Evolutionary conservation across 2,113 vertebrate species (phyloP).

Genomic region (Numida meleagris): DNA sequence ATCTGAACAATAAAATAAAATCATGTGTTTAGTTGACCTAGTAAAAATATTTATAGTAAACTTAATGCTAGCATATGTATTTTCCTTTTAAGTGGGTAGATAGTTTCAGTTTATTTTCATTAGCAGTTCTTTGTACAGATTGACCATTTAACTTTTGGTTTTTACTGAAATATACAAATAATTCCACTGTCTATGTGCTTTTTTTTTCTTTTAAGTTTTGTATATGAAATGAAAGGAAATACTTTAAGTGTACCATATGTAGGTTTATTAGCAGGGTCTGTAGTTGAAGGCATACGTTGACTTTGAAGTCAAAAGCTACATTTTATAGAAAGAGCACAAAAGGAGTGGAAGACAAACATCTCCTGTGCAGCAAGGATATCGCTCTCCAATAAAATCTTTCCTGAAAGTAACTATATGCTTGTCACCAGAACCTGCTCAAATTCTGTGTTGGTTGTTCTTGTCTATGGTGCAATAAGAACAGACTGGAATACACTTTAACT

Average conservation of each 20-base stretch:
- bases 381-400: not conserved
- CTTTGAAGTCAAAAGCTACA: not conserved
- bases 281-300: not conserved
- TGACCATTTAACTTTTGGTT: not conserved
- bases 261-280: not conserved
- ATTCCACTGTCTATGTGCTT: not conserved
- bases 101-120: not conserved
- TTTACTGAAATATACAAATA: not conserved
- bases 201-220: not conserved
- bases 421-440: not conserved
- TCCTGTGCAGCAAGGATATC: not conserved
- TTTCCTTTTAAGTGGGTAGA: not conserved
- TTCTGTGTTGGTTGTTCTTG: not conserved
- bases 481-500: not conserved
- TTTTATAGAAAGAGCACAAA: not conserved
- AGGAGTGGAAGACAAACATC: not conserved
- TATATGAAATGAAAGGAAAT: not conserved
- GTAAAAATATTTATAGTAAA: not conserved
- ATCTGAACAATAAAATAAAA: not conserved
- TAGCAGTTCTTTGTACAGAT: not conserved
- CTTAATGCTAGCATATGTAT: not conserved
- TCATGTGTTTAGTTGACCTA: not conserved
- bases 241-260: not conserved
- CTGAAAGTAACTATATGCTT: not conserved
- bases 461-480: not conserved